Evolutionary conservation across 2,888 invertebrate species (phyloP).

Genomic region (Crocallis elinguaria): DNA sequence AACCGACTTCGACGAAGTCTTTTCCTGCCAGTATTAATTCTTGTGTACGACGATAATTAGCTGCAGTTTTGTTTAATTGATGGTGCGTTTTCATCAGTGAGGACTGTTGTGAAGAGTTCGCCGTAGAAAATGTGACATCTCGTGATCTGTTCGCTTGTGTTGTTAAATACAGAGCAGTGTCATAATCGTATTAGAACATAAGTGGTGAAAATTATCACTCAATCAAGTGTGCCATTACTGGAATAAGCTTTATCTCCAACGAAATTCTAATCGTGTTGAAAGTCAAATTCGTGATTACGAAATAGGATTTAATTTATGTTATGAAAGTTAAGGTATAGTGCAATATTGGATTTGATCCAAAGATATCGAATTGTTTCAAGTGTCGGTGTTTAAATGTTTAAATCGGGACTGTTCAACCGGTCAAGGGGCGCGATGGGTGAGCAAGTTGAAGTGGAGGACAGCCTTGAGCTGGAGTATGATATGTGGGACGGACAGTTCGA

Average conservation of each 20-base stretch:
- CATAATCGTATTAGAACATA: slow-evolving; percentile 49
- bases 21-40: slow-evolving; percentile 72
- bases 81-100: slow-evolving; percentile 16
- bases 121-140: slow-evolving; percentile 65
- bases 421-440: slow-evolving; percentile 76
- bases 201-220: slow-evolving; percentile 38
- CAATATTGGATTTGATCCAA: slow-evolving; percentile 75
- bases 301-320: slow-evolving; percentile 50
- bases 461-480: slow-evolving; percentile 91
- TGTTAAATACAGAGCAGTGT: slow-evolving; percentile 49
- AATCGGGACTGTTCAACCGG: slow-evolving; percentile 75
- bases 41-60: slow-evolving; percentile 80
- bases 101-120: slow-evolving; percentile 42
- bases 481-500: slow-evolving; percentile 96
- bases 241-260: slow-evolving; percentile 63
- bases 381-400: slow-evolving; percentile 72
- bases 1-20: slow-evolving; percentile 71
- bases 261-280: slow-evolving; percentile 68
- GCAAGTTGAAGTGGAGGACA: slow-evolving; percentile 80
- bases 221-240: slow-evolving; percentile 70
- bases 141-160: slow-evolving; percentile 50
- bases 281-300: slow-evolving; percentile 57
- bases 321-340: slow-evolving; percentile 52
- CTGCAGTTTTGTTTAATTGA: slow-evolving; percentile 32
- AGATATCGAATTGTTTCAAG: slow-evolving; percentile 52